Evolutionary conservation across 2,888 invertebrate species (phyloP).

Genomic region (Diplolepis rosae): DNA sequence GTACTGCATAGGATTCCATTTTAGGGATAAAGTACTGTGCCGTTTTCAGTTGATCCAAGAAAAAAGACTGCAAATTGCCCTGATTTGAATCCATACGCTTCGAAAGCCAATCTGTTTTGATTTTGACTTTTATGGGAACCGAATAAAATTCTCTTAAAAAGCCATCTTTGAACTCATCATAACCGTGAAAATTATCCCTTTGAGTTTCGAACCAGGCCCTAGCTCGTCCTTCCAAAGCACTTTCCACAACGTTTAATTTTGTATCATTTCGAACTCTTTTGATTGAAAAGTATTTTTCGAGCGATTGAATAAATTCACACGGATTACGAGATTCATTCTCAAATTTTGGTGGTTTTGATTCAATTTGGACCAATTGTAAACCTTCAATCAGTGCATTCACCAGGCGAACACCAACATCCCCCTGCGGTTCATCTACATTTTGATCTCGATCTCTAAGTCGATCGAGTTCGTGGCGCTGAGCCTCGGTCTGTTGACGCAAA

Average conservation of each 20-base stretch:
- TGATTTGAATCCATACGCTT: not conserved
- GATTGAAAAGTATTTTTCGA: not conserved
- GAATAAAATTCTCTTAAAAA: conserved; percentile 19
- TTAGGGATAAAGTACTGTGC: conserved; percentile 3
- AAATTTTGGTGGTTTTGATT: not conserved
- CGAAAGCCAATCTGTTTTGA: not conserved
- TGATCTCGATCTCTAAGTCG: no score
- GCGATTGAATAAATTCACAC: not conserved
- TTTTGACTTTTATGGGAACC: not conserved
- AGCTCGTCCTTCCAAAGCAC: not conserved
- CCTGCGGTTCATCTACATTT: no score
- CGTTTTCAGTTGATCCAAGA: not conserved
- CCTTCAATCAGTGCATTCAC: no score
- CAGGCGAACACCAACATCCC: no score
- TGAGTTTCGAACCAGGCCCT: not conserved
- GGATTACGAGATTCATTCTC: not conserved
- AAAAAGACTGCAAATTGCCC: not conserved
- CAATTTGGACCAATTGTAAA: no score
- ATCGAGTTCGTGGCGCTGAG: no score
- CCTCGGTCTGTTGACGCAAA: no score
- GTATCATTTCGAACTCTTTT: not conserved
- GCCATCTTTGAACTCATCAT: not conserved
- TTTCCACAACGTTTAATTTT: not conserved
- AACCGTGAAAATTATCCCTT: not conserved
- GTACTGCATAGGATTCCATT: not conserved